Evolutionary conservation across 2,888 invertebrate genomes (phyloP).

Genomic region (Synergus umbraculus): DNA sequence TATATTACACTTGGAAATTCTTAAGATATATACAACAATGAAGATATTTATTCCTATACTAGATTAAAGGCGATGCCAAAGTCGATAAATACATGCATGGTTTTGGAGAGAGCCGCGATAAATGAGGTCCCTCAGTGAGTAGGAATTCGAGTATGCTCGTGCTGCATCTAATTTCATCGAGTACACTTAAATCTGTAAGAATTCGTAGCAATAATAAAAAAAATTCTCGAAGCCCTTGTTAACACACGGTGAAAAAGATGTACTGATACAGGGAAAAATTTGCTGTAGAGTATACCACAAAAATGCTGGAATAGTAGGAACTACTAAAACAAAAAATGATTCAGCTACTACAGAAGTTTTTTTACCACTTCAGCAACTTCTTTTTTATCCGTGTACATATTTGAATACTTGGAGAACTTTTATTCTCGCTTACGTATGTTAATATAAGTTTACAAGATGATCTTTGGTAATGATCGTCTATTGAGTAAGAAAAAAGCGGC

Average conservation of each 20-base stretch:
- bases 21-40: conserved; percentile 17
- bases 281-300: neutral
- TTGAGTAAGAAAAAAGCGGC: neutral
- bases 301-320: too few species aligned
- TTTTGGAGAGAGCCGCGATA: neutral
- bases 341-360: neutral
- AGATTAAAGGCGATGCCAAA: neutral
- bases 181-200: neutral
- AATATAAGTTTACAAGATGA: neutral
- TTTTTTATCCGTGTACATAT: neutral
- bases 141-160: conserved; percentile 1
- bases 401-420: neutral
- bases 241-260: neutral
- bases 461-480: conserved; percentile 2
- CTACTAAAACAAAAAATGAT: neutral
- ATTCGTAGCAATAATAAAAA: conserved; percentile 28
- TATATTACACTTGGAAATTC: conserved; percentile 22
- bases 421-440: neutral
- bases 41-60: conserved; percentile 9
- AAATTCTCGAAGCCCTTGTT: neutral
- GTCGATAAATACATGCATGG: conserved; percentile 7
- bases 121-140: conserved; percentile 1
- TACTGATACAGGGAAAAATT: neutral
- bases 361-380: neutral
- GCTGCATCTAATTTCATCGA: neutral